Conservation (phyloP, 2,797 vertebrate genomes). For the Podarcis lilfordi region DNA sequence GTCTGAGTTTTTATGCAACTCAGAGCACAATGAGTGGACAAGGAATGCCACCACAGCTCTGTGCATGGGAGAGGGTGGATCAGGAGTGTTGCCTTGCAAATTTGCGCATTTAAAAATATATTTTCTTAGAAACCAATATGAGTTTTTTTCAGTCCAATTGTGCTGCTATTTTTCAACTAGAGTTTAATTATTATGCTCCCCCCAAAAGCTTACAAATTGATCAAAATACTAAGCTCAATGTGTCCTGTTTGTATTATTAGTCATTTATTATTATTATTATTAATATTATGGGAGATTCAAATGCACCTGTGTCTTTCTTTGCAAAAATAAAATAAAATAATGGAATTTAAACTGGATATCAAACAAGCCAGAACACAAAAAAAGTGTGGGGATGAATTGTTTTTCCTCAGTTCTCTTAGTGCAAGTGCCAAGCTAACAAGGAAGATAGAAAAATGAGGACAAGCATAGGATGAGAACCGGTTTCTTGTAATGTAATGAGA, state of each 20-base stretch:
- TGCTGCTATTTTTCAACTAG: slow-evolving; percentile 25
- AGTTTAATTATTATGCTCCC: slow-evolving; percentile 22
- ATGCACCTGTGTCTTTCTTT: slow-evolving; percentile 52
- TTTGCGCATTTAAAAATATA: neutral
- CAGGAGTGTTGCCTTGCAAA: neutral
- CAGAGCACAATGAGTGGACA: neutral
- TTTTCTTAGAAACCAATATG: neutral
- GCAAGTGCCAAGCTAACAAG: neutral
- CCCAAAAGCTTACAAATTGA: slow-evolving; percentile 61
- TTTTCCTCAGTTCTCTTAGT: slow-evolving; percentile 14
- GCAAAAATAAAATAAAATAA: neutral
- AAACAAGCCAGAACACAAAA: slow-evolving; percentile 30
- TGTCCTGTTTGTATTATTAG: slow-evolving; percentile 6
- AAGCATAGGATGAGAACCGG: neutral
- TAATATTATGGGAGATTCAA: slow-evolving; percentile 41
- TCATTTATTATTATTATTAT: no score
- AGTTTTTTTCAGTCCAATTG: slow-evolving; percentile 22
- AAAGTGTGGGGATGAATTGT: slow-evolving; percentile 27
- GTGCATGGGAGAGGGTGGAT: no score
- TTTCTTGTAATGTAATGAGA: neutral
- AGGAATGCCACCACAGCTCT: neutral
- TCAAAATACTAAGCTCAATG: slow-evolving; percentile 56
- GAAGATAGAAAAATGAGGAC: neutral
- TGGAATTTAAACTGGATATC: neutral
- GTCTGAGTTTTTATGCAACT: neutral